Conservation (phyloP, 2,113 vertebrate species). For the Misgurnus mizolepis region DNA sequence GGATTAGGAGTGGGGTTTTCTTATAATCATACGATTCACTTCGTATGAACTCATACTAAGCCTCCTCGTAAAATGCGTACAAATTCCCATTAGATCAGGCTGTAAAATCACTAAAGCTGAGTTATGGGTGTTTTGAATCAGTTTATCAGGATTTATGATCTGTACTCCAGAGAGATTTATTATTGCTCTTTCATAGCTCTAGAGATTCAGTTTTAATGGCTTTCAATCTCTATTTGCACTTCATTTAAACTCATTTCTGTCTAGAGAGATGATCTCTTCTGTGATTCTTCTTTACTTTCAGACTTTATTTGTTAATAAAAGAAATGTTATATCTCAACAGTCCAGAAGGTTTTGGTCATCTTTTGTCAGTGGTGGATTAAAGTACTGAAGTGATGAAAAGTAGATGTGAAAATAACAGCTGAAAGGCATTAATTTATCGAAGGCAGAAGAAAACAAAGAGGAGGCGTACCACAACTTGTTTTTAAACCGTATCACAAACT, state of each 20-base stretch:
- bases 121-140: neutral
- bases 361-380: constrained; percentile 19
- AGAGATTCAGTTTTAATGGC: too few relatives aligned
- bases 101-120: neutral
- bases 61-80: too few relatives aligned
- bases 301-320: too few relatives aligned
- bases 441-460: neutral
- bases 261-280: too few relatives aligned
- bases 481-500: neutral
- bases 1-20: too few relatives aligned
- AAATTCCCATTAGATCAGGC: too few relatives aligned
- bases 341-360: neutral
- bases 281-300: too few relatives aligned
- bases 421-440: constrained; percentile 32
- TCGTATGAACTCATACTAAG: too few relatives aligned
- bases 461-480: neutral
- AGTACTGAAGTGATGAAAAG: constrained; percentile 28
- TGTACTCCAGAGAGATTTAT: neutral
- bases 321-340: neutral
- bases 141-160: neutral
- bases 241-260: too few relatives aligned
- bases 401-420: constrained; percentile 33
- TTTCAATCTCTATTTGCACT: too few relatives aligned
- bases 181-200: neutral
- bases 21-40: too few relatives aligned